A percentile compares a stretch with the other conserved stretches of the same genome.
Conservation (phyloP, 2,797 vertebrate genomes). For the Pseudomugil tenellus region DNA sequence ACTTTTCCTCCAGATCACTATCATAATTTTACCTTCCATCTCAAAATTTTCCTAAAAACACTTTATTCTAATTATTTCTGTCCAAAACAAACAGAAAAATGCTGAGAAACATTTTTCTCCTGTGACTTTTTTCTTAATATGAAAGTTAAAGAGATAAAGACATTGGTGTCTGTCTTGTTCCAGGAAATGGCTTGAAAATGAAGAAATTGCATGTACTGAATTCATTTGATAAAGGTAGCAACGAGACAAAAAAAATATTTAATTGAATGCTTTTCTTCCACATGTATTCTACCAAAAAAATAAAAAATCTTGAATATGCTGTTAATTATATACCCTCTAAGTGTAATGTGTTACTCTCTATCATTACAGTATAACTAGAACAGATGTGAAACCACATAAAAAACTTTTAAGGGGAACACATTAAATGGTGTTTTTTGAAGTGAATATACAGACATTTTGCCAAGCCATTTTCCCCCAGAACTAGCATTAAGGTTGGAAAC, state of each 20-base stretch:
- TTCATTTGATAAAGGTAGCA: slow-evolving; percentile 5
- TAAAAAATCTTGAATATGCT: slow-evolving; percentile 44
- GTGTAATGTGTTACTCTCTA: not conserved
- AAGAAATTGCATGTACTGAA: not conserved
- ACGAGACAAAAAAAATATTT: slow-evolving; percentile 22
- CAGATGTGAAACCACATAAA: not conserved
- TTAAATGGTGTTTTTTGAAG: not conserved
- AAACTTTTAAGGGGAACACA: not conserved
- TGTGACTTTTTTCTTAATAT: too few species aligned
- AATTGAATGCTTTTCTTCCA: slow-evolving; percentile 23
- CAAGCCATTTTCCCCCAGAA: too few species aligned
- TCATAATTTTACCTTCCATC: too few species aligned
- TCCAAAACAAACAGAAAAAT: too few species aligned
- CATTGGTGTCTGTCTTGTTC: too few species aligned
- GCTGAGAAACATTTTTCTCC: too few species aligned
- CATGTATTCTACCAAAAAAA: slow-evolving; percentile 25
- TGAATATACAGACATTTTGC: too few species aligned
- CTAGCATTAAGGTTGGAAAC: too few species aligned
- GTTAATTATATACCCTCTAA: slow-evolving; percentile 22
- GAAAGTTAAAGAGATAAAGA: too few species aligned
- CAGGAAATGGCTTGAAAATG: not conserved
- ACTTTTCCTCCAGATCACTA: too few species aligned
- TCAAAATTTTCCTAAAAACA: too few species aligned
- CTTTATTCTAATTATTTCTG: too few species aligned
- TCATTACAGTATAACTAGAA: slow-evolving; percentile 35